Percentiles rank a stretch among this genome's conserved stretches.
phyloP scores from a whole-genome alignment of 2,888 invertebrate genomes.

The Hypena proboscidalis region DNA sequence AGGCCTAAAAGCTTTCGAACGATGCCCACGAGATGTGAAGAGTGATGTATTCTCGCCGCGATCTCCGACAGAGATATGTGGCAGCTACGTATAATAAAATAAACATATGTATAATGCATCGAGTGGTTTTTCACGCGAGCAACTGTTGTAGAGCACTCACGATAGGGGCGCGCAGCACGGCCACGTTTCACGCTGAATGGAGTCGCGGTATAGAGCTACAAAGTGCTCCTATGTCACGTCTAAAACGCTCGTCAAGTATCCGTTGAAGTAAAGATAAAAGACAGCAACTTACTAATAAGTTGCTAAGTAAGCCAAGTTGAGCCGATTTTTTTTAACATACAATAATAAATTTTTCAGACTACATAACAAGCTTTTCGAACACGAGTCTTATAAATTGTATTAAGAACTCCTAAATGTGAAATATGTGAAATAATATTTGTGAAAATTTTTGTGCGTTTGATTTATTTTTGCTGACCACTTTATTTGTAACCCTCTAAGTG shows the following conservation, averaged over 20 bases:
- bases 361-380: too few species aligned
- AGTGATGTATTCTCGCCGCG: background rate
- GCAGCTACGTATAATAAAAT: conserved; percentile 6
- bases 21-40: background rate
- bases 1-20: too few species aligned
- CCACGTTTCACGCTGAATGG: conserved; percentile 57
- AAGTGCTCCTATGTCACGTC: conserved; percentile 61
- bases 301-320: too few species aligned
- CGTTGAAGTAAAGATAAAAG: conserved; percentile 41
- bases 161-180: conserved; percentile 41
- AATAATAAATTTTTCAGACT: too few species aligned
- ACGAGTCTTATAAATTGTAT: too few species aligned
- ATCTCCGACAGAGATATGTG: background rate
- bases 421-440: too few species aligned
- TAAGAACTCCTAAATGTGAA: too few species aligned
- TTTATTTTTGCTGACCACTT: background rate
- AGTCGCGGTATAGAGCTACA: conserved; percentile 59
- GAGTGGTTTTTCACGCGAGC: conserved; percentile 42
- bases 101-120: conserved; percentile 19
- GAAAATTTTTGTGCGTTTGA: too few species aligned
- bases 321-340: too few species aligned
- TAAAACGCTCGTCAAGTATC: conserved; percentile 57
- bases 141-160: conserved; percentile 42
- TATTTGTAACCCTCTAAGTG: background rate
- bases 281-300: too few species aligned